phyloP scores from a whole-genome alignment of 2,888 invertebrate species.

The Pollenia griseotomentosa region DNA sequence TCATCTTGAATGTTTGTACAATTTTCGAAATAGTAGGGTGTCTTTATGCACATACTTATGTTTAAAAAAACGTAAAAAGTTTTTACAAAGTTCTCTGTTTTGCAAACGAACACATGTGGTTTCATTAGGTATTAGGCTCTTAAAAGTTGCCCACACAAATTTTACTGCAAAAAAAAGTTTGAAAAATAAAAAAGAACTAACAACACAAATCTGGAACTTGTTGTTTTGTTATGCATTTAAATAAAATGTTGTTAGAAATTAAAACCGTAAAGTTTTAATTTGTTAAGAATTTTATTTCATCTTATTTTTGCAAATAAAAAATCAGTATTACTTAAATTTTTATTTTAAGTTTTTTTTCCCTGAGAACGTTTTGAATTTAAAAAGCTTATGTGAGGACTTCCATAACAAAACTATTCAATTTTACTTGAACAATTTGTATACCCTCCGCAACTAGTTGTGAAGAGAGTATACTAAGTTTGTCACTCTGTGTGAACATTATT shows the following conservation, averaged over 20 bases:
- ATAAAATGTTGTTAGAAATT: conserved; percentile 38
- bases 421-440: no score
- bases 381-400: no score
- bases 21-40: conserved; percentile 1
- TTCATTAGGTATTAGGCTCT: conserved; percentile 55
- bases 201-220: conserved; percentile 37
- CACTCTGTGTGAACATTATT: no score
- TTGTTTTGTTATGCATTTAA: conserved; percentile 42
- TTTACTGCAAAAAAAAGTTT: conserved; percentile 19
- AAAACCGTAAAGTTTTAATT: conserved; percentile 26
- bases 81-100: conserved; percentile 44
- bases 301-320: background rate
- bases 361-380: no score
- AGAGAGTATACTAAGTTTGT: no score
- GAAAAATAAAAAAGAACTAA: background rate
- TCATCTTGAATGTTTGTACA: no score
- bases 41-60: background rate
- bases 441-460: no score
- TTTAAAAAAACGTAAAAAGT: background rate
- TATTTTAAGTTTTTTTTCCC: no score
- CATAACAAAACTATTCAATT: no score
- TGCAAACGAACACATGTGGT: conserved; percentile 65
- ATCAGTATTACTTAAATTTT: conserved; percentile 1
- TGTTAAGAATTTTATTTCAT: conserved; percentile 33
- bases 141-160: conserved; percentile 29